Percentiles rank a stretch among this genome's conserved stretches.
Conservation (phyloP, 2,888 invertebrate genomes). For the Scelioninae gen. 1 region DNA sequence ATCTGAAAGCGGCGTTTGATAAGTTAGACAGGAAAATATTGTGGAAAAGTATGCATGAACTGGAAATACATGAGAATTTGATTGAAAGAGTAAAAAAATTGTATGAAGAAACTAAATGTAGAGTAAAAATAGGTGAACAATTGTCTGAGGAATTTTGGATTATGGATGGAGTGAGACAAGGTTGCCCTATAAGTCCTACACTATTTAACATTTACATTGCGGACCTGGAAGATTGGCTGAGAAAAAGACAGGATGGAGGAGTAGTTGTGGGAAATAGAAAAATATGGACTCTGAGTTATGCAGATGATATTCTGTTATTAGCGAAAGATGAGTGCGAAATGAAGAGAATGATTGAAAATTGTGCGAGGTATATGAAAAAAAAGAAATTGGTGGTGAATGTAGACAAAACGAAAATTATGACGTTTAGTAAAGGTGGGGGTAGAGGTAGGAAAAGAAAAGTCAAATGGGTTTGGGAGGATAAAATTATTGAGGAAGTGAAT, state of each 20-base stretch:
- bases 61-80: background rate
- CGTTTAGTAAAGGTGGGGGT: background rate
- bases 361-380: background rate
- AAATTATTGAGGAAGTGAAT: too few species aligned
- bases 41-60: background rate
- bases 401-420: background rate
- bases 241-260: background rate
- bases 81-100: background rate
- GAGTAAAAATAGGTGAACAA: background rate
- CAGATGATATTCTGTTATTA: background rate
- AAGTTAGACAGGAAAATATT: background rate
- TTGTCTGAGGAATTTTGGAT: constrained; percentile 20
- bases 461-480: too few species aligned
- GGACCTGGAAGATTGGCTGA: background rate
- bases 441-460: background rate
- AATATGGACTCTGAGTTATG: background rate
- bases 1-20: background rate
- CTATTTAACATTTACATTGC: constrained; percentile 2
- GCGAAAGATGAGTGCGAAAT: background rate
- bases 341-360: background rate
- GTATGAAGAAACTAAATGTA: background rate
- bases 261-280: background rate
- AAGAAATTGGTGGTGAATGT: background rate
- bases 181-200: constrained; percentile 27
- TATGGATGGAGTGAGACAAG: constrained; percentile 13